Evolutionary conservation across 2,888 invertebrate genomes (phyloP).

Genomic region (Blera fallax): DNA sequence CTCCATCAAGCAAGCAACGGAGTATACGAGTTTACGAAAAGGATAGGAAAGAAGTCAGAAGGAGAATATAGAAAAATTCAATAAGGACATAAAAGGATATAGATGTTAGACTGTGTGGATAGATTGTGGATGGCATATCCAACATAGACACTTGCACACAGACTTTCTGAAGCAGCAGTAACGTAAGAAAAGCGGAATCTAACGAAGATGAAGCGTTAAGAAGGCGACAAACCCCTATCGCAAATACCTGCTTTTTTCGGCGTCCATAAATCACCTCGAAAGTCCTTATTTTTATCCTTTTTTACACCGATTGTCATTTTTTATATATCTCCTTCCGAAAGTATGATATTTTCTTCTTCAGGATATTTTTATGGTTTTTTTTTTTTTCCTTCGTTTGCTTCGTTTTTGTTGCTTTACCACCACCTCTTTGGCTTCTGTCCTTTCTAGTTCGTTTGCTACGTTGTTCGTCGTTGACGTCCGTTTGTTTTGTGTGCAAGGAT

Average conservation of each 20-base stretch:
- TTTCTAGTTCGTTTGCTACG: constrained; percentile 46
- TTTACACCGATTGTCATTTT: constrained; percentile 59
- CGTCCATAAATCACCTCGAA: constrained; percentile 63
- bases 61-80: constrained; percentile 55
- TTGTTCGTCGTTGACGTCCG: constrained; percentile 24
- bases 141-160: background rate
- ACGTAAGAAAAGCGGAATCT: constrained; percentile 5
- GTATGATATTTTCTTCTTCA: constrained; percentile 43
- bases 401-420: background rate
- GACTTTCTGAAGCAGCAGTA: background rate
- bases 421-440: constrained; percentile 1
- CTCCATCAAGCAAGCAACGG: background rate
- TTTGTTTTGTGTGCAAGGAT: constrained; percentile 31
- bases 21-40: too few species aligned
- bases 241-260: constrained; percentile 50
- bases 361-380: constrained; percentile 30
- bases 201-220: constrained; percentile 64
- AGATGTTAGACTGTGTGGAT: constrained; percentile 47
- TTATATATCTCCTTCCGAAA: constrained; percentile 32
- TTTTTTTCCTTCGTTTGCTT: background rate
- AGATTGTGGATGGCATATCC: constrained; percentile 50
- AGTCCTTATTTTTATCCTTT: constrained; percentile 54
- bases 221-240: constrained; percentile 59
- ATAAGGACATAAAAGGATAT: constrained; percentile 64
- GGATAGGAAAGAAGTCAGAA: constrained; percentile 3